These are phyloP conservation scores for Nomada fabriciana DNA, from an alignment of 2,888 invertebrate genomes.

Conservation along the genomic window DNA sequence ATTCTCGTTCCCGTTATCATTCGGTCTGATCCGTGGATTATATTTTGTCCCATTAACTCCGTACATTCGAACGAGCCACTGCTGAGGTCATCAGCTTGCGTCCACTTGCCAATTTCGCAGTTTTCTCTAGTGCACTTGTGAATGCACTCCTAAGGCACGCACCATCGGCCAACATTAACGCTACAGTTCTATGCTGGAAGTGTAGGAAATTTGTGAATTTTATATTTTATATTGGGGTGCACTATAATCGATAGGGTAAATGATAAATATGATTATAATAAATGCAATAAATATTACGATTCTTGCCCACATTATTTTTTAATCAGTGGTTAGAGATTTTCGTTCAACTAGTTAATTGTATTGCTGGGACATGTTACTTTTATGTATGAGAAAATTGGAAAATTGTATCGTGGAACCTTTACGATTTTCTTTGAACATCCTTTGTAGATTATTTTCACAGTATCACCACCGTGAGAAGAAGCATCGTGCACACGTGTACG, in stretches of 20 bases:
- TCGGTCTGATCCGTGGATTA: constrained; percentile 61
- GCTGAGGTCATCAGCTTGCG: constrained; percentile 71
- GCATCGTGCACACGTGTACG: background rate
- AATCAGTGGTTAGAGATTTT: no score
- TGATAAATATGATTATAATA: no score
- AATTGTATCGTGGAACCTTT: background rate
- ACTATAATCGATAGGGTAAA: no score
- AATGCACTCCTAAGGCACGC: background rate
- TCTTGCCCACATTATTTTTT: no score
- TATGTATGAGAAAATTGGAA: background rate
- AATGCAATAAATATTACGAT: no score
- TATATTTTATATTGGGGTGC: no score
- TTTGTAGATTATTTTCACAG: background rate
- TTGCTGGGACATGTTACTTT: no score
- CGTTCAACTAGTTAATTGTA: no score
- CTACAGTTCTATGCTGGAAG: background rate
- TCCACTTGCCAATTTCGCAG: constrained; percentile 82
- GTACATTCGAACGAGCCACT: constrained; percentile 60
- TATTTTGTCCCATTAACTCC: constrained; percentile 73
- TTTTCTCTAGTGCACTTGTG: constrained; percentile 71
- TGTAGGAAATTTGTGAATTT: no score
- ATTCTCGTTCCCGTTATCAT: constrained; percentile 28
- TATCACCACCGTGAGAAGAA: background rate
- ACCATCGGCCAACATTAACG: background rate
- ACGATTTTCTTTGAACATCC: background rate